These are phyloP conservation scores for Limnodromus scolopaceus DNA, from an alignment of 2,797 vertebrate species.

Conservation along the genomic window DNA sequence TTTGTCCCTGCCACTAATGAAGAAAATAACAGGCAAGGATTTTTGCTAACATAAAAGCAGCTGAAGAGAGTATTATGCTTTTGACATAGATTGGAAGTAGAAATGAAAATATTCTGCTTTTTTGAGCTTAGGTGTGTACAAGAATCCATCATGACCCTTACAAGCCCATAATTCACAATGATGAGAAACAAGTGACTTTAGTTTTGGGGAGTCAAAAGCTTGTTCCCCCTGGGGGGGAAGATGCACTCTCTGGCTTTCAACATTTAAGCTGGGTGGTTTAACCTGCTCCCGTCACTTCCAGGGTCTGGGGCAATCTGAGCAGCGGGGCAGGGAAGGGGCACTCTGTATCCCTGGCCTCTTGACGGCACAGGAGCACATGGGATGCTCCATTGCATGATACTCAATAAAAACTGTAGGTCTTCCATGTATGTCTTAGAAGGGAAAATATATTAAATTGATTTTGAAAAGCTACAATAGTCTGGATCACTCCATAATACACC, in stretches of 20 bases:
- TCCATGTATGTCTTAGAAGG: not conserved
- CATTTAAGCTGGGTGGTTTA: not conserved
- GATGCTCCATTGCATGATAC: not conserved
- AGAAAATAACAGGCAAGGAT: not conserved
- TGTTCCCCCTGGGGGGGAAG: not conserved
- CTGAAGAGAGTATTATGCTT: not conserved
- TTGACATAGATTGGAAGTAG: not conserved
- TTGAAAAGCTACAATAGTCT: not conserved
- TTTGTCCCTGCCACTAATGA: not conserved
- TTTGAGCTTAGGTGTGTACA: not conserved
- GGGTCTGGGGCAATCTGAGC: not conserved
- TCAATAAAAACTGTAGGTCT: not conserved
- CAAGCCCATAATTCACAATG: not conserved
- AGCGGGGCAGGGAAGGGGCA: not conserved
- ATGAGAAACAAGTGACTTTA: not conserved
- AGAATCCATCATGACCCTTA: not conserved
- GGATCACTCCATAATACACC: not conserved
- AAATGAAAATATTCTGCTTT: not conserved
- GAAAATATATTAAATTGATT: not conserved
- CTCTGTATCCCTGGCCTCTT: not conserved
- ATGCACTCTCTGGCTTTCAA: fast-evolving
- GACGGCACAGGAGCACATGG: fast-evolving
- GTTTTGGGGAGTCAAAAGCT: not conserved
- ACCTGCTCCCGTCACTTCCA: not conserved
- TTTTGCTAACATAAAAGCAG: not conserved